Percentiles rank a stretch among this genome's conserved stretches.
Evolutionary conservation across 2,888 invertebrate genomes (phyloP).

Genomic region (Euproctis similis): DNA sequence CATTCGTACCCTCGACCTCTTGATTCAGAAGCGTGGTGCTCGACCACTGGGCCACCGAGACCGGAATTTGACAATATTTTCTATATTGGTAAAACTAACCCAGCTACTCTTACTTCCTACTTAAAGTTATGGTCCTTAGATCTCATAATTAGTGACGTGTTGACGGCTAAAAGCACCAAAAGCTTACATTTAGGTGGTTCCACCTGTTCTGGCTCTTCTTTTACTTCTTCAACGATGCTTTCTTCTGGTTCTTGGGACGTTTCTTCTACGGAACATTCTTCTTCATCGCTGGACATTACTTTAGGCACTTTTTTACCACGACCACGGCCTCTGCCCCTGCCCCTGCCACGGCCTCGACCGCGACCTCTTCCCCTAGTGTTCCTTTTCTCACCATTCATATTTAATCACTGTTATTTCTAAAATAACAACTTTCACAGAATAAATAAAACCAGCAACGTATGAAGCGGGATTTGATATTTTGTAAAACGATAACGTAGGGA

Average conservation of each 20-base stretch:
- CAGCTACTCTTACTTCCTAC: too few relatives aligned
- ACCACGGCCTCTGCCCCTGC: conserved; percentile 82
- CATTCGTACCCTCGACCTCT: too few relatives aligned
- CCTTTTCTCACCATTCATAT: conserved; percentile 74
- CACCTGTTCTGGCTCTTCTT: conserved; percentile 61
- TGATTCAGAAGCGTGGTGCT: too few relatives aligned
- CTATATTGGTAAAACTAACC: too few relatives aligned
- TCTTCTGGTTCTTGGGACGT: conserved; percentile 72
- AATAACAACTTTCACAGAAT: conserved; percentile 11
- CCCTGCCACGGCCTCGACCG: conserved; percentile 86
- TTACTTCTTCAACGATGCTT: conserved; percentile 50
- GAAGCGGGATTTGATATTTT: too few relatives aligned
- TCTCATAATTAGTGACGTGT: too few relatives aligned
- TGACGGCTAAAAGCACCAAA: too few relatives aligned
- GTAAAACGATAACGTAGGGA: too few relatives aligned
- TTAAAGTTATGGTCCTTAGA: too few relatives aligned
- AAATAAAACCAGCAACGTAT: too few relatives aligned
- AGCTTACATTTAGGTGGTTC: conserved; percentile 73
- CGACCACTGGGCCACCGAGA: too few relatives aligned
- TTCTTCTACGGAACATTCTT: conserved; percentile 71
- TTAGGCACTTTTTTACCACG: conserved; percentile 84
- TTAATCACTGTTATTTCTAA: conserved; percentile 2
- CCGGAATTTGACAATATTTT: too few relatives aligned
- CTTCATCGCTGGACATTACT: conserved; percentile 79
- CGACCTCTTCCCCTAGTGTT: conserved; percentile 83